Evolutionary conservation across 2,888 invertebrate genomes (phyloP), one percentile per base, ranked within the genome.

Genomic region (Latrodectus hesperus): DNA sequence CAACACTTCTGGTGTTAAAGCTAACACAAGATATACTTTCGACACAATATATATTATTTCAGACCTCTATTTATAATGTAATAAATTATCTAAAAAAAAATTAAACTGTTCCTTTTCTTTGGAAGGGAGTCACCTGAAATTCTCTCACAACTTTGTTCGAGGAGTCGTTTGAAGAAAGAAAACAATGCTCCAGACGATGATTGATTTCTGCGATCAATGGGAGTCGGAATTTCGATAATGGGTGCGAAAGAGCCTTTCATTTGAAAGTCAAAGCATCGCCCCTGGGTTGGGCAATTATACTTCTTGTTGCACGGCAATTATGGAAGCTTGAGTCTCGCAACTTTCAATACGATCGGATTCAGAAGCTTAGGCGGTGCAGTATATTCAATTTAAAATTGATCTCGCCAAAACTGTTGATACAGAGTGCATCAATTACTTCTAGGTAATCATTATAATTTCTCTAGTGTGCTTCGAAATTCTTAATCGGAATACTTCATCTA

Each of bases 181-280:
- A 60, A 60, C 60, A 60, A 60, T 60, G 60, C 60, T 60, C 60
- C 12, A 3, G 10, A 38, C 11, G 26, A 17, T 78, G 78, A 78
- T 55, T 17, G 26, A 78, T 78, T 53, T 70, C 38, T 11, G 52
- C n/a, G 4, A 68, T 49, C 70, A 49, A 78, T 53, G 8, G 55
- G 22, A 26, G 70, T 17, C 67, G 38, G 78, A 55, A 70, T 70
- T 78, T 70, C n/a, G 16, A 38, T 78, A 78, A 78, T 78, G 78
- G 78, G 55, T n/a, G 70, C 78, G 74, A 78, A 78, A 70, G 38
- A 38, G 22, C 55, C 78, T 70, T 70, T 78, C 70, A 78, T 70
- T 70, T 55, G 11, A 1, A 53, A 78, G 70, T 70, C 17, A 68
- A 71, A n/a, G 74, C 22, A 55, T 55, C 53, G 16, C 74, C 60